Base-by-base conservation (phyloP, 2,113 vertebrate species). In the Gallinago media region DNA sequence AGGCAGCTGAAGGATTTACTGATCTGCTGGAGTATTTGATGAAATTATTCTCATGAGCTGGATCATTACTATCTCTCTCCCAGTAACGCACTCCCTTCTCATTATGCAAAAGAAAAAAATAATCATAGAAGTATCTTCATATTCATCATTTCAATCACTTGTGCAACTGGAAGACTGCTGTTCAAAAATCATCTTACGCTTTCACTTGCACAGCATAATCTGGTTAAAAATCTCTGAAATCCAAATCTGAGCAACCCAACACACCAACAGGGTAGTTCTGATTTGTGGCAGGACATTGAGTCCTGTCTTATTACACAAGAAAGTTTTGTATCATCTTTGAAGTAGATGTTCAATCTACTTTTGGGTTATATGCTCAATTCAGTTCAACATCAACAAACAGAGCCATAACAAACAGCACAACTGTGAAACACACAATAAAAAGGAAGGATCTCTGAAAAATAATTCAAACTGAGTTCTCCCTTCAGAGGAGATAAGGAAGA, bases 1-100 rank as follows among this genome's bases (percentile, higher is more conserved):
- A 93, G 70, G 55, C 62, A 90, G 79, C 63, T 83, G 75, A 94
- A 88, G 83, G 85, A 88, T 94, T 97, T 94, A 90, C 79, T 42
- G 91, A 95, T 88, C 75, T 86, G 59, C 75, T 62, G 27, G 63
- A 92, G 59, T 92, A 93, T 68, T 94, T 91, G 90, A 94, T 42
- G 54, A 68, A 94, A 90, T 94, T 47, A 92, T 76, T 88, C 85
- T 82, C 82, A 32, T 27, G 54, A 94, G 66, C 66, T 76, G 49
- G 32, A 90, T 90, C 90, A 83, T 82, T 61, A 77, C 49, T 67
- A 26, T 46, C 22, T 36, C 62, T 61, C 74, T 71, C 38, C 44
- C 62, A 83, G 34, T 76, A 88, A 92, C 49, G 85, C 19, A 19
- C 62, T 92, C 77, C 52, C 44, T 90, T 32, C 63, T 83, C 85